Conservation (phyloP, 2,113 vertebrate genomes). For the Dipodomys spectabilis region DNA sequence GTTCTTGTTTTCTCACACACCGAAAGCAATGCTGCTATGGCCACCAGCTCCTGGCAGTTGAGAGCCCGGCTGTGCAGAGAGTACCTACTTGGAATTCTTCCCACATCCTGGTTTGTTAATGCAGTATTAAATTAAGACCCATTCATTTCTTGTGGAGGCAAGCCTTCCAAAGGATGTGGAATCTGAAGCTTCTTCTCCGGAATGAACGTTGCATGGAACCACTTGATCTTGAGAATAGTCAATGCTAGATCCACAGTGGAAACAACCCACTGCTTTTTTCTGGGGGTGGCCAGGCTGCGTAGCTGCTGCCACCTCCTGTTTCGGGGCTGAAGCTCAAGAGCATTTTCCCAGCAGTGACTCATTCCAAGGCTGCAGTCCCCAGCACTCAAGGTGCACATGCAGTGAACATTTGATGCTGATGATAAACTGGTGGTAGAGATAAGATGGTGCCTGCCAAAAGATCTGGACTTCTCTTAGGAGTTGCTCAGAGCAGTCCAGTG, state of each 20-base stretch:
- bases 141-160: constrained; percentile 85
- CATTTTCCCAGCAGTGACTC: constrained; percentile 57
- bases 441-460: not conserved
- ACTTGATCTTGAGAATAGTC: constrained; percentile 81
- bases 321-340: constrained; percentile 16
- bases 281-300: not conserved
- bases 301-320: not conserved
- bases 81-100: constrained; percentile 76
- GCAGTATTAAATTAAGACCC: constrained; percentile 80
- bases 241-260: constrained; percentile 54
- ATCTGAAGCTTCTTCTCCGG: constrained; percentile 77
- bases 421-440: not conserved
- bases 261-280: constrained; percentile 15
- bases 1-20: not conserved
- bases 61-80: not conserved
- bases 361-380: not conserved
- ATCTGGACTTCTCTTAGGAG: not conserved
- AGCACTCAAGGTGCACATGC: not conserved
- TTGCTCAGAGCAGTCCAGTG: not conserved
- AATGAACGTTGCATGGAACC: constrained; percentile 75
- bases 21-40: not conserved
- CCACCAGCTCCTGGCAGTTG: not conserved
- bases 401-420: not conserved
- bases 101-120: constrained; percentile 67
- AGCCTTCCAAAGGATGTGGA: constrained; percentile 77